phyloP scores from a whole-genome alignment of 1,140 invertebrate genomes.

The Bombus superbus region DNA sequence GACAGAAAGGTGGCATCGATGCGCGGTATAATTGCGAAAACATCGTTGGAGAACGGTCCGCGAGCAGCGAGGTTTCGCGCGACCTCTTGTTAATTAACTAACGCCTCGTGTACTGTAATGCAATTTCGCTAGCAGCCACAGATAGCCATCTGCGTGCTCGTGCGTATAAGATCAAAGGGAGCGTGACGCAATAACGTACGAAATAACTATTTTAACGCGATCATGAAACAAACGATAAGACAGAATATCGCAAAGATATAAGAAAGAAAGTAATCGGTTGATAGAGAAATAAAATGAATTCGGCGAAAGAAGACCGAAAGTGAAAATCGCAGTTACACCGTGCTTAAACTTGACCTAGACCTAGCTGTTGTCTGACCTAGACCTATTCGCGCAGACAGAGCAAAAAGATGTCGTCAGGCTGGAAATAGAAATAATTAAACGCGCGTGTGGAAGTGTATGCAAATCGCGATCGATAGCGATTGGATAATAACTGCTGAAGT shows the following conservation, averaged over 20 bases:
- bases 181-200: background rate
- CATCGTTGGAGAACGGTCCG: background rate
- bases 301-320: background rate
- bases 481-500: background rate
- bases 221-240: background rate
- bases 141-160: background rate
- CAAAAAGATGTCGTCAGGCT: background rate
- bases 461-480: background rate
- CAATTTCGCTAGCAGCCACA: constrained; percentile 8
- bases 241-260: background rate
- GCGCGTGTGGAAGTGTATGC: background rate
- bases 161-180: background rate
- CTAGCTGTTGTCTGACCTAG: background rate
- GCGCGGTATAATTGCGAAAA: constrained; percentile 24
- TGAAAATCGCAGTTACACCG: background rate
- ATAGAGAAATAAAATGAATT: background rate
- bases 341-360: background rate
- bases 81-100: constrained; percentile 36
- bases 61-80: background rate
- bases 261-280: background rate
- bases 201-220: background rate
- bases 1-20: constrained; percentile 33
- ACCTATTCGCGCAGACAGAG: background rate
- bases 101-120: constrained; percentile 27
- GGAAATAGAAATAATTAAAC: constrained; percentile 13